Percentiles rank a stretch among this genome's conserved stretches.
Evolutionary conservation across 2,888 invertebrate species (phyloP).

Genomic region (Sphecodes monilicornis): DNA sequence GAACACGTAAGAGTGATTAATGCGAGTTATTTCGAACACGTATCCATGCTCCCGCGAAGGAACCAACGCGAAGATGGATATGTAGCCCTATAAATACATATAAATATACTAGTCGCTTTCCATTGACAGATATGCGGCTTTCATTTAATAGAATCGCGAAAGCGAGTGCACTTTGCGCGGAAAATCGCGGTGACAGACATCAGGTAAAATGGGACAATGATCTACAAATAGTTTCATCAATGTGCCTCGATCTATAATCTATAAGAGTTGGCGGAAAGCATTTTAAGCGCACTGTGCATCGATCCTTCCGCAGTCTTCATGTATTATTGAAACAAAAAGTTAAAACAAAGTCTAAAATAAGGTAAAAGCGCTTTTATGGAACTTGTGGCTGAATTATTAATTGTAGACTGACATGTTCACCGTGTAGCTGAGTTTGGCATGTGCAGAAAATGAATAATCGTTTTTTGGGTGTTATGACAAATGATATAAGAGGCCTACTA

Average conservation of each 20-base stretch:
- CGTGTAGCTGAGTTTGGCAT: not conserved
- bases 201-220: not conserved
- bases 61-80: conserved; percentile 47
- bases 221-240: not conserved
- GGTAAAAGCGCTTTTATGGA: not conserved
- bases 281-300: not conserved
- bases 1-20: conserved; percentile 56
- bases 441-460: not conserved
- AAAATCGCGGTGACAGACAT: not conserved
- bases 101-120: conserved; percentile 42
- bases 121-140: conserved; percentile 47
- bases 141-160: conserved; percentile 9
- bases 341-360: not conserved
- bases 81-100: conserved; percentile 41
- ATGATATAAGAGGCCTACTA: not conserved
- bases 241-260: not conserved
- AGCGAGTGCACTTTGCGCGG: not conserved
- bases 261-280: not conserved
- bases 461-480: not conserved
- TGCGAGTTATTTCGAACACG: conserved; percentile 52
- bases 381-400: not conserved
- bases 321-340: not conserved
- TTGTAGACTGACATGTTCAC: not conserved
- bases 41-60: conserved; percentile 19
- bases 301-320: not conserved